Percentiles rank a stretch among this genome's conserved stretches.
These are phyloP conservation scores for Lophotriccus pileatus DNA, from an alignment of 2,797 vertebrate genomes.

Conservation along the genomic window DNA sequence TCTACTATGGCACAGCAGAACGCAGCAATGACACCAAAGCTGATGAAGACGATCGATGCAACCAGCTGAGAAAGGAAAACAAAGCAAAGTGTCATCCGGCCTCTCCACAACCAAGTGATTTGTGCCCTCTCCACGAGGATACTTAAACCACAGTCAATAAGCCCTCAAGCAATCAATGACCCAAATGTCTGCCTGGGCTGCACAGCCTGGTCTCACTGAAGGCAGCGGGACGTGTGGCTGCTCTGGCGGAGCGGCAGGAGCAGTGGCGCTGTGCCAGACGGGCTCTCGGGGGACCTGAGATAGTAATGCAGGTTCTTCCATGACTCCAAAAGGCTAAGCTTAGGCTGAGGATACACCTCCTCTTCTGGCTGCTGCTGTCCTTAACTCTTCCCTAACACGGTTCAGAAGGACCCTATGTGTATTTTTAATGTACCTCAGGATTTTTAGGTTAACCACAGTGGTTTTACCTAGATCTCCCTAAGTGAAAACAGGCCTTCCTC, in stretches of 20 bases:
- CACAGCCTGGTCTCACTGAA: not conserved
- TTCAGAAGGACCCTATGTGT: not conserved
- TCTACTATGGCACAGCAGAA: conserved; percentile 99
- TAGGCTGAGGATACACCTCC: not conserved
- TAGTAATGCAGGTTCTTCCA: not conserved
- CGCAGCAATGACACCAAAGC: conserved; percentile 96
- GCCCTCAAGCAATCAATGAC: not conserved
- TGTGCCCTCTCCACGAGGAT: not conserved
- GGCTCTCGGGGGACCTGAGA: not conserved
- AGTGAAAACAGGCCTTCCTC: not conserved
- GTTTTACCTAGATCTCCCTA: not conserved
- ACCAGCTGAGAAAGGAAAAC: conserved; percentile 85
- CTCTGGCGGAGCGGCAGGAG: not conserved
- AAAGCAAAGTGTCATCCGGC: conserved; percentile 24
- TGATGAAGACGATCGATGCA: conserved; percentile 98
- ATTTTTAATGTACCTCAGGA: not conserved
- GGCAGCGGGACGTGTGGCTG: not conserved
- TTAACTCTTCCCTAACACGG: not conserved
- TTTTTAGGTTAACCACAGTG: not conserved
- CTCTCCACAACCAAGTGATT: not conserved
- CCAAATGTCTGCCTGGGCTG: not conserved
- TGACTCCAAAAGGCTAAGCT: not conserved
- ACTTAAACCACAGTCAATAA: not conserved
- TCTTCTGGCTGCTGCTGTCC: not conserved
- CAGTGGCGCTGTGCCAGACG: not conserved